phyloP scores from a whole-genome alignment of 2,888 invertebrate genomes.

The Diabrotica balteata region DNA sequence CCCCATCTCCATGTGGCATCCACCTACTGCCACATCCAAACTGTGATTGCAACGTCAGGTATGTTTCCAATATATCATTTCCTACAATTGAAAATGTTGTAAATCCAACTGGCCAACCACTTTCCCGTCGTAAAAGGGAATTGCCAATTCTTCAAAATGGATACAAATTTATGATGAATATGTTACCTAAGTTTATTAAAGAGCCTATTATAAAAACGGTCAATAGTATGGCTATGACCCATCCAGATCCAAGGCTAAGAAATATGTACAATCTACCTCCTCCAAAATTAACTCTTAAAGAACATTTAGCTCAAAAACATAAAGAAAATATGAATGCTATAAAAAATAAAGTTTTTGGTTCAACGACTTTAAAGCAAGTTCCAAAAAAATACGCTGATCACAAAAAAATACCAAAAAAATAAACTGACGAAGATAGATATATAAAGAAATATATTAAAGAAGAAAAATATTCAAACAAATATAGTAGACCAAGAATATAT shows the following conservation, averaged over 20 bases:
- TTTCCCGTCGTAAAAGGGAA: constrained; percentile 36
- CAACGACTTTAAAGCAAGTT: constrained; percentile 17
- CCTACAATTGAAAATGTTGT: not conserved
- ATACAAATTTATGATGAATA: constrained; percentile 44
- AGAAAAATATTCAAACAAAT: not conserved
- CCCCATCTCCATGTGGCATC: not conserved
- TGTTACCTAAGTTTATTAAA: constrained; percentile 45
- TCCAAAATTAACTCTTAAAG: constrained; percentile 26
- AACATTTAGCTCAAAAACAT: constrained; percentile 28
- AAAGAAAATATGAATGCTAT: constrained; percentile 28
- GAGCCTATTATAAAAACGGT: constrained; percentile 43
- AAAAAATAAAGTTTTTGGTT: constrained; percentile 28
- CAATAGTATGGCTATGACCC: constrained; percentile 35
- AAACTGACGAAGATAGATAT: constrained; percentile 2
- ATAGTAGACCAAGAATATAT: not conserved
- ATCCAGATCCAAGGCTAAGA: constrained; percentile 34
- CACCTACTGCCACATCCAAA: not conserved
- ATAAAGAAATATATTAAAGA: not conserved
- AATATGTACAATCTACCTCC: constrained; percentile 27
- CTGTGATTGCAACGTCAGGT: constrained; percentile 1
- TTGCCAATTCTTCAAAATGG: constrained; percentile 39
- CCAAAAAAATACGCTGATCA: not conserved
- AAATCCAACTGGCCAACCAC: not conserved
- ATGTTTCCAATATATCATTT: constrained; percentile 2
- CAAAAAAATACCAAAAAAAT: not conserved